These are phyloP conservation scores for Morinoia aosen DNA, from an alignment of 2,888 invertebrate species.

Conservation along the genomic window DNA sequence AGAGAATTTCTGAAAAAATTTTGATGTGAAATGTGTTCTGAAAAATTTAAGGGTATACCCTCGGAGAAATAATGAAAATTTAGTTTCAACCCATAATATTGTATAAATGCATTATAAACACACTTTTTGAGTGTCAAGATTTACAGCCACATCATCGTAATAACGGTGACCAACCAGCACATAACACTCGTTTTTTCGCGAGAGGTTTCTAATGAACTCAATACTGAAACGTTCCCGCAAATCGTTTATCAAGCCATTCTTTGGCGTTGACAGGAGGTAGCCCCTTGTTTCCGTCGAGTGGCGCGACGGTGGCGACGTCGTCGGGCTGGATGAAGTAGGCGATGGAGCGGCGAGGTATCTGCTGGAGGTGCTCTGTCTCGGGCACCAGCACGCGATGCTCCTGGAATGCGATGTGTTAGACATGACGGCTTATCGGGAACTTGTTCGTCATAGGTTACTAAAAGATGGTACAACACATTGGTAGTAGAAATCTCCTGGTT, in stretches of 20 bases:
- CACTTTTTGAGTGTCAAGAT: too few relatives aligned
- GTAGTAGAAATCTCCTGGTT: background rate
- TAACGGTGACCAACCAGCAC: background rate
- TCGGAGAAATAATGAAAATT: too few relatives aligned
- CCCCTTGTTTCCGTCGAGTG: conserved; percentile 70
- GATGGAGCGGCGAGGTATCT: conserved; percentile 81
- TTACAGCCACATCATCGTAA: background rate
- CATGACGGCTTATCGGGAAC: background rate
- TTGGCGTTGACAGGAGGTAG: conserved; percentile 55
- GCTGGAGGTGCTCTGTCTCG: conserved; percentile 77
- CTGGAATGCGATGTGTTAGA: conserved; percentile 54
- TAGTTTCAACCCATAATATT: too few relatives aligned
- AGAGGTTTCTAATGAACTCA: background rate
- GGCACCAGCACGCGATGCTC: conserved; percentile 82
- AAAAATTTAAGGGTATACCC: too few relatives aligned
- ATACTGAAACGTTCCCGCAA: conserved; percentile 57
- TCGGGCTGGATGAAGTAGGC: conserved; percentile 85
- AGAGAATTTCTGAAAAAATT: too few relatives aligned
- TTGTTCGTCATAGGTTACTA: background rate
- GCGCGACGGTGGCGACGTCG: conserved; percentile 74
- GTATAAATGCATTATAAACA: too few relatives aligned
- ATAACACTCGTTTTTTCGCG: background rate
- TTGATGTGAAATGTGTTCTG: too few relatives aligned
- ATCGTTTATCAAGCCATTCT: conserved; percentile 54
- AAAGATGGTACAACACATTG: background rate